A percentile compares a stretch with the other conserved stretches of the same genome.
Evolutionary conservation across 2,888 invertebrate genomes (phyloP).

Genomic region (Ceriagrion tenellum): DNA sequence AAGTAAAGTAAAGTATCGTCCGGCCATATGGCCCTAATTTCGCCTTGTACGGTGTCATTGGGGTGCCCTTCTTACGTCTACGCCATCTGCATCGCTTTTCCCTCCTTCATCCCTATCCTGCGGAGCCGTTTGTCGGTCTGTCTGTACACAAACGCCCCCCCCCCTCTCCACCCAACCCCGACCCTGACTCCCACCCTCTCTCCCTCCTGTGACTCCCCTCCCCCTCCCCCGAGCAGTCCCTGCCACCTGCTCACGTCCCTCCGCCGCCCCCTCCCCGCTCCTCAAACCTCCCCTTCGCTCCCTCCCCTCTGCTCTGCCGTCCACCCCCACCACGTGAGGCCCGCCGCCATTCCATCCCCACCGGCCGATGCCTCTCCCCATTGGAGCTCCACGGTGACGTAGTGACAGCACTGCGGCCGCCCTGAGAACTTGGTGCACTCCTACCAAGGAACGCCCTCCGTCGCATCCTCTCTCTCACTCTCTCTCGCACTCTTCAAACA

Average conservation of each 20-base stretch:
- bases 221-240: background rate
- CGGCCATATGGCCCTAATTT: slow-evolving; percentile 3
- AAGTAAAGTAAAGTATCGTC: background rate
- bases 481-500: background rate
- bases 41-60: background rate
- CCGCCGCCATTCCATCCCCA: slow-evolving; percentile 66
- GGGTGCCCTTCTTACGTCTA: background rate
- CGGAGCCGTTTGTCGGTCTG: slow-evolving; percentile 6
- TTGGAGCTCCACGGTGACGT: slow-evolving; percentile 63
- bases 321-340: slow-evolving; percentile 63
- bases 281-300: background rate
- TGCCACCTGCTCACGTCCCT: background rate
- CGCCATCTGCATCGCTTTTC: slow-evolving; percentile 35
- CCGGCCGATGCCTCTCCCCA: slow-evolving; percentile 62
- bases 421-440: slow-evolving; percentile 48
- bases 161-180: too few species aligned
- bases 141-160: background rate
- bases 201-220: too few species aligned
- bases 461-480: background rate
- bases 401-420: slow-evolving; percentile 65
- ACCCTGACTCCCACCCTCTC: background rate
- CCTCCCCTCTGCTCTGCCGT: background rate
- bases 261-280: too few species aligned
- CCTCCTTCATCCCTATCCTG: background rate
- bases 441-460: slow-evolving; percentile 56